phyloP scores from a whole-genome alignment of 2,888 invertebrate species.

The Ophioninae sp. region DNA sequence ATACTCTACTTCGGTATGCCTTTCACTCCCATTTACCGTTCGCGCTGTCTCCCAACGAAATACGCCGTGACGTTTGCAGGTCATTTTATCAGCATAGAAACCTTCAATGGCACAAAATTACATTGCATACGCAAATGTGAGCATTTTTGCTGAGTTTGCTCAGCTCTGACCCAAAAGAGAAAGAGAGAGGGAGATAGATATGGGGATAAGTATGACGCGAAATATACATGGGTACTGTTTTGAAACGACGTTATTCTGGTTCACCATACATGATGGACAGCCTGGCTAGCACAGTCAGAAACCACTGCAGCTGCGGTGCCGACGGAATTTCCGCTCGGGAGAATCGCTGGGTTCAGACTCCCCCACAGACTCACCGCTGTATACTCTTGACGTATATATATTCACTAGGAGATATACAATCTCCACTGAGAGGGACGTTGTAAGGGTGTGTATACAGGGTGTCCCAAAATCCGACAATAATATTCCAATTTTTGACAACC shows the following conservation, averaged over 20 bases:
- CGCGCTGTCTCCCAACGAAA: background rate
- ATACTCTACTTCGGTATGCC: background rate
- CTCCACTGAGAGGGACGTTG: constrained; percentile 30
- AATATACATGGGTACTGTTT: constrained; percentile 55
- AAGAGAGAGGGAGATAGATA: background rate
- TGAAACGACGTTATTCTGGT: constrained; percentile 61
- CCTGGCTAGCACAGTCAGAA: constrained; percentile 59
- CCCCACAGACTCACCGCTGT: constrained; percentile 40
- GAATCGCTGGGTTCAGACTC: constrained; percentile 54
- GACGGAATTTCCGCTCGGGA: constrained; percentile 60
- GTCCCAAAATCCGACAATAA: no score
- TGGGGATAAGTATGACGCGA: constrained; percentile 12
- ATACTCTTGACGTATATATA: constrained; percentile 27
- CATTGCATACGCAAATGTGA: background rate
- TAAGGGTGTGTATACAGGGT: background rate
- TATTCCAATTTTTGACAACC: no score
- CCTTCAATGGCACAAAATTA: background rate
- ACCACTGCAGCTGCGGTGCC: constrained; percentile 61
- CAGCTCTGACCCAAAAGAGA: background rate
- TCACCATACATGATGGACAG: constrained; percentile 62
- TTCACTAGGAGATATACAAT: constrained; percentile 28
- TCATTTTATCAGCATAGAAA: background rate
- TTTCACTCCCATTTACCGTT: background rate
- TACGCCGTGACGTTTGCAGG: background rate
- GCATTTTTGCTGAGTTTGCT: background rate